These are phyloP conservation scores for Machimus rusticus DNA, from an alignment of 2,888 invertebrate genomes.

Conservation along the genomic window DNA sequence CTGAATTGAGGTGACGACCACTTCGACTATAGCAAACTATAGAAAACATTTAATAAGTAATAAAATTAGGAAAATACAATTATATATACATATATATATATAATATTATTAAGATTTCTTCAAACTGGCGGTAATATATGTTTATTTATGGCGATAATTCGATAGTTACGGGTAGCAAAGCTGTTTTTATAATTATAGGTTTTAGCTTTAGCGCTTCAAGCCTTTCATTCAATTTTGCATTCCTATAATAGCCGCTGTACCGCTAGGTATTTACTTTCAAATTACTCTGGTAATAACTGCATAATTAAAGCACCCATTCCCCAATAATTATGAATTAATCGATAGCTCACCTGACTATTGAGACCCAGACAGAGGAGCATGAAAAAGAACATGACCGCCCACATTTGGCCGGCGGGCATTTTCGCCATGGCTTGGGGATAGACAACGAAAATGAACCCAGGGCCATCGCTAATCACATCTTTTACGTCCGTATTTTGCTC, in stretches of 20 bases:
- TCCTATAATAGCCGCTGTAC: not conserved
- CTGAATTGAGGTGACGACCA: constrained; percentile 91
- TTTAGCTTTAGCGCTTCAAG: not conserved
- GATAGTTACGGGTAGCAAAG: not conserved
- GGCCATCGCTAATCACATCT: constrained; percentile 86
- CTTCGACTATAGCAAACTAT: constrained; percentile 93
- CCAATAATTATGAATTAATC: not conserved
- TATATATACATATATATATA: too few species aligned
- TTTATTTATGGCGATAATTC: not conserved
- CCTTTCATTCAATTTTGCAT: not conserved
- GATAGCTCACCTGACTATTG: constrained; percentile 78
- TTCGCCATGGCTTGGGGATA: constrained; percentile 92
- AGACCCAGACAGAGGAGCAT: constrained; percentile 88
- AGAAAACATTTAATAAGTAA: not conserved
- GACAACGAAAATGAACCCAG: constrained; percentile 88
- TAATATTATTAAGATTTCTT: not conserved
- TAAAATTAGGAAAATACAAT: not conserved
- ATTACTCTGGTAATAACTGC: constrained; percentile 47
- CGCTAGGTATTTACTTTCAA: not conserved
- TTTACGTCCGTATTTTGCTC: constrained; percentile 87
- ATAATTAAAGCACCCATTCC: not conserved
- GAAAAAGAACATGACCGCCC: constrained; percentile 90
- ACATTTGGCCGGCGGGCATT: constrained; percentile 89
- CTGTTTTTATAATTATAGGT: not conserved
- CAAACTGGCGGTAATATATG: not conserved